Evolutionary conservation across 1,140 invertebrate species (phyloP).

Genomic region (Mizuhopecten yessoensis): DNA sequence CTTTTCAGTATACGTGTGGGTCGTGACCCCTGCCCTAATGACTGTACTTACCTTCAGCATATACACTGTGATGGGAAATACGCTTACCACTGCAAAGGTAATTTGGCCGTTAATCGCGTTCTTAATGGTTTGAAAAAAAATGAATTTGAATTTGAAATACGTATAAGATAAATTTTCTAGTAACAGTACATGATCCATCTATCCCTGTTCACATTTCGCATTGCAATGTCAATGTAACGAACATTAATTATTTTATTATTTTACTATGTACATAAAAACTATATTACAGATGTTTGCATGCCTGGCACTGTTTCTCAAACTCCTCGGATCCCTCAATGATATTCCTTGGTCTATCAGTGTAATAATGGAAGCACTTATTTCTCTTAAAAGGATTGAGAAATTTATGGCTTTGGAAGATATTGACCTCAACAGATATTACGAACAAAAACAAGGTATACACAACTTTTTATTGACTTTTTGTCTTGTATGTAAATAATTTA

Average conservation of each 20-base stretch:
- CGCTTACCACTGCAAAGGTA: not conserved
- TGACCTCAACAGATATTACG: not conserved
- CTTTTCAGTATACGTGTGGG: not conserved
- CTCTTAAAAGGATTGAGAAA: conserved; percentile 1
- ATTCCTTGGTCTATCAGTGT: not conserved
- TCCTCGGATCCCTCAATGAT: not conserved
- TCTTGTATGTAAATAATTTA: too few species aligned
- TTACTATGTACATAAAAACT: too few species aligned
- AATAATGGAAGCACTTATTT: not conserved
- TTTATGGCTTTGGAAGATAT: conserved; percentile 20
- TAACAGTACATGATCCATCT: too few species aligned
- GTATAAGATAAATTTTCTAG: too few species aligned
- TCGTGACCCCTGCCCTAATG: not conserved
- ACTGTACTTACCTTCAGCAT: not conserved
- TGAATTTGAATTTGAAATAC: too few species aligned
- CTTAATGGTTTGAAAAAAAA: too few species aligned
- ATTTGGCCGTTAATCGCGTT: too few species aligned
- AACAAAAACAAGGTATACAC: not conserved
- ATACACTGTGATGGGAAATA: not conserved
- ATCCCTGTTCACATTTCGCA: too few species aligned
- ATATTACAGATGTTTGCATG: not conserved
- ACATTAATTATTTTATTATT: too few species aligned
- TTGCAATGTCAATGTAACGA: too few species aligned
- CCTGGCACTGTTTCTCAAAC: not conserved
- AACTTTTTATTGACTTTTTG: not conserved